These are phyloP conservation scores for Rhyzopertha dominica DNA, from an alignment of 1,140 invertebrate genomes.

Conservation along the genomic window DNA sequence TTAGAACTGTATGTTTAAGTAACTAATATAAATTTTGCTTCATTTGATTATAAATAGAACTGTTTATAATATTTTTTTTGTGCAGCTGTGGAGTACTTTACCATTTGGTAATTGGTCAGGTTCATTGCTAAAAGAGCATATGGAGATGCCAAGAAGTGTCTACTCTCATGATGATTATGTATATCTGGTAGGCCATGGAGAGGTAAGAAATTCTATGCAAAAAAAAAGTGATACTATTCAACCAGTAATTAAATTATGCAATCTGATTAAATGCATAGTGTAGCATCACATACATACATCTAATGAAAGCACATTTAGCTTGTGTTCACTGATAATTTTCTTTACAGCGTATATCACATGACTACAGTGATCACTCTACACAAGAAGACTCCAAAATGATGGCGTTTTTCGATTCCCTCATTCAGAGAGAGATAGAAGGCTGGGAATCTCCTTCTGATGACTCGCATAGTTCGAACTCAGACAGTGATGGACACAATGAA, in stretches of 20 bases:
- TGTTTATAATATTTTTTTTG: slow-evolving; percentile 5
- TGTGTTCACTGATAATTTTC: slow-evolving; percentile 16
- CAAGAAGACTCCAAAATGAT: slow-evolving; percentile 91
- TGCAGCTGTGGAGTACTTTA: slow-evolving; percentile 74
- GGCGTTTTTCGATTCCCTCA: slow-evolving; percentile 92
- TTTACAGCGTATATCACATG: slow-evolving; percentile 65
- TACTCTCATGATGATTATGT: slow-evolving; percentile 86
- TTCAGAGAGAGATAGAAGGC: slow-evolving; percentile 83
- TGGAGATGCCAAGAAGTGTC: slow-evolving; percentile 66
- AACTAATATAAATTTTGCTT: too few species aligned
- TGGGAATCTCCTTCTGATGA: slow-evolving; percentile 47
- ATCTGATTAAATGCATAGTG: slow-evolving; percentile 12
- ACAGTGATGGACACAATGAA: slow-evolving; percentile 39
- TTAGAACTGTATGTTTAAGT: too few species aligned
- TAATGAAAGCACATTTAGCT: slow-evolving; percentile 2
- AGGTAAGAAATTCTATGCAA: too few species aligned
- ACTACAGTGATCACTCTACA: slow-evolving; percentile 77
- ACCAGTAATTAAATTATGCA: too few species aligned
- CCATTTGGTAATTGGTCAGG: slow-evolving; percentile 57
- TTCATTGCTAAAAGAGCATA: slow-evolving; percentile 49
- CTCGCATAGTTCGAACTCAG: slow-evolving; percentile 48
- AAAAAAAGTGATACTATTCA: too few species aligned
- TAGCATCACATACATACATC: background rate
- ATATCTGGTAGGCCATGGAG: slow-evolving; percentile 70
- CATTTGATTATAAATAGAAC: slow-evolving; percentile 8